Evolutionary conservation across 2,888 invertebrate genomes (phyloP).

Genomic region (Pantelozetes paolii): DNA sequence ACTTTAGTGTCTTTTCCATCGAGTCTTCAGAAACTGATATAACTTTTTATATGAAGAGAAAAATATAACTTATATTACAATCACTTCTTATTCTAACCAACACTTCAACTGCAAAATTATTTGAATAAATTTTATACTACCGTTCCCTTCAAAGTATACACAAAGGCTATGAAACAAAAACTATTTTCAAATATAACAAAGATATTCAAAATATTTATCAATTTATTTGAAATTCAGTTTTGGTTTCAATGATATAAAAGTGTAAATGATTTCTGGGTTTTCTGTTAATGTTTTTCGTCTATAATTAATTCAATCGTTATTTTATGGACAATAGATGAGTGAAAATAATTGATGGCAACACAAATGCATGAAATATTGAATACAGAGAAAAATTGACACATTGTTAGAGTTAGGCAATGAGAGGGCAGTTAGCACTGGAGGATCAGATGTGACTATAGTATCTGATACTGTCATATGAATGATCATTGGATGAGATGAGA

Average conservation of each 20-base stretch:
- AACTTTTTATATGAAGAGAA: not conserved
- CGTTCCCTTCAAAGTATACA: no score
- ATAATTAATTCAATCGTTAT: constrained; percentile 14
- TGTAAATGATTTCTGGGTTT: no score
- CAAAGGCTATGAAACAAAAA: no score
- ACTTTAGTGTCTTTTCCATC: not conserved
- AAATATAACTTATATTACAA: not conserved
- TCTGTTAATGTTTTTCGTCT: not conserved
- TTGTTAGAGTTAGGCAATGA: not conserved
- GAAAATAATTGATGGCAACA: not conserved
- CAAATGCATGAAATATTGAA: constrained; percentile 27
- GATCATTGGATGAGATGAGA: constrained; percentile 1
- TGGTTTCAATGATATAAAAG: not conserved
- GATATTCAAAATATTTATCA: not conserved
- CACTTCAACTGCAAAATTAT: not conserved
- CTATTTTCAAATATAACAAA: not conserved
- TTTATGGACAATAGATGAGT: not conserved
- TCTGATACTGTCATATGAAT: not conserved
- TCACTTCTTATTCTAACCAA: not conserved
- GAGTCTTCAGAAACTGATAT: not conserved
- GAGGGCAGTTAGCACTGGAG: not conserved
- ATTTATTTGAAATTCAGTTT: not conserved
- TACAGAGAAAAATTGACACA: constrained; percentile 21
- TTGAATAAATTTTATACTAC: not conserved
- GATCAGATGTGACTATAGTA: constrained; percentile 1